Base-by-base conservation (phyloP, 2,888 invertebrate species). In the Trypoxylon attenuatum region DNA sequence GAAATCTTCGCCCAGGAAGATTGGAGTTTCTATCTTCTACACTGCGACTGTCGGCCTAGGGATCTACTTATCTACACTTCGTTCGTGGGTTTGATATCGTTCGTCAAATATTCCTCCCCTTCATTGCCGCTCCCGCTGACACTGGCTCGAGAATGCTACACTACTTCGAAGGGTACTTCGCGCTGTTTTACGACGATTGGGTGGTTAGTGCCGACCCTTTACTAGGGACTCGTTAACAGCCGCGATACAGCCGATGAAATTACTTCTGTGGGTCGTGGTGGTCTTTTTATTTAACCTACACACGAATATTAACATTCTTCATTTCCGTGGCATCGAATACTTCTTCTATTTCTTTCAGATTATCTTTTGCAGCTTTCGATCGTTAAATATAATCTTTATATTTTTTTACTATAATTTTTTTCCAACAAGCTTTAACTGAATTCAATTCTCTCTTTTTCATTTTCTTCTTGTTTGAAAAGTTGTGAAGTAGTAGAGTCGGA, bases 121-220 rank as follows among this genome's bases (percentile, higher is more conserved):
- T 50, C 46, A 47, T 27, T 29, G 27, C 21, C 25, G 16, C 15
- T 43, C 13, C 21, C 27, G 18, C 33, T 29, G n/a, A 49, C 60
- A 57, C 46, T 46, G 29, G 33, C 59, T 13, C 45, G 51, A 49
- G 51, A 23, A 42, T 41, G 61, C 50, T n/a, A n/a, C n/a, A n/a
- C n/a, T n/a, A n/a, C n/a, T n/a, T 50, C 56, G 64, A 59, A 65
- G 73, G 63, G 66, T 49, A 61, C 50, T 61, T 58, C 16, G n/a
- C 39, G 16, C 53, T 56, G 55, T 51, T 56, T 61, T 33, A 53
- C 54, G 58, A 29, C 54, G 77, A 73, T 75, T 76, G 77, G 77
- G 51, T 59, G 77, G 73, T 75, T 61, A 67, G 52, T 47, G 59
- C 52, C 52, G 27, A 33, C 55, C 60, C 62, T 59, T 41, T 18